A percentile compares a stretch with the other conserved stretches of the same genome.
phyloP scores from a whole-genome alignment of 1,140 invertebrate genomes.

The Plectrocnemia conspersa region DNA sequence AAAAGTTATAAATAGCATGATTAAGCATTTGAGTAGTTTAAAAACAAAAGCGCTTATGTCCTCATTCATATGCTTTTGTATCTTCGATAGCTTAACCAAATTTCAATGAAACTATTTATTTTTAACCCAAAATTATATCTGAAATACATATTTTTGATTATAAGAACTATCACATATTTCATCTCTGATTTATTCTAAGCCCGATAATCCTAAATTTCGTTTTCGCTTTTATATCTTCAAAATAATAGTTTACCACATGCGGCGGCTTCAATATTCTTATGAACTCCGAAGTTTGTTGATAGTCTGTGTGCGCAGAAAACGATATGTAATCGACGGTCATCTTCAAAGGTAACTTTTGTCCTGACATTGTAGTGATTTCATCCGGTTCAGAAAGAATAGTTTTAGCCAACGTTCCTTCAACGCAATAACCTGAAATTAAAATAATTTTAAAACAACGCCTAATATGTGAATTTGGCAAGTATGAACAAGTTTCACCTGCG shows the following conservation, averaged over 20 bases:
- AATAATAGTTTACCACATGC: conserved; percentile 74
- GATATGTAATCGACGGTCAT: conserved; percentile 99
- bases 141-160: no score
- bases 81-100: no score
- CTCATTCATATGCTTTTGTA: no score
- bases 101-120: no score
- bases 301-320: conserved; percentile 99
- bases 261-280: conserved; percentile 89
- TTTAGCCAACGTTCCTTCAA: conserved; percentile 97
- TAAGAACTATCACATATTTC: no score
- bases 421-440: conserved; percentile 77
- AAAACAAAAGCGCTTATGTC: no score
- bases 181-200: no score
- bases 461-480: conserved; percentile 12
- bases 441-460: conserved; percentile 9
- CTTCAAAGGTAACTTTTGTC: conserved; percentile 92
- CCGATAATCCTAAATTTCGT: no score
- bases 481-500: conserved; percentile 58
- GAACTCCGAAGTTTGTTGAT: conserved; percentile 98
- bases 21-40: no score
- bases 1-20: no score
- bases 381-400: conserved; percentile 96
- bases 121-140: no score
- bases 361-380: conserved; percentile 91
- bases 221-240: no score